These are phyloP conservation scores for Eumacrocentrus americanus DNA, from an alignment of 2,888 invertebrate species.

Conservation along the genomic window DNA sequence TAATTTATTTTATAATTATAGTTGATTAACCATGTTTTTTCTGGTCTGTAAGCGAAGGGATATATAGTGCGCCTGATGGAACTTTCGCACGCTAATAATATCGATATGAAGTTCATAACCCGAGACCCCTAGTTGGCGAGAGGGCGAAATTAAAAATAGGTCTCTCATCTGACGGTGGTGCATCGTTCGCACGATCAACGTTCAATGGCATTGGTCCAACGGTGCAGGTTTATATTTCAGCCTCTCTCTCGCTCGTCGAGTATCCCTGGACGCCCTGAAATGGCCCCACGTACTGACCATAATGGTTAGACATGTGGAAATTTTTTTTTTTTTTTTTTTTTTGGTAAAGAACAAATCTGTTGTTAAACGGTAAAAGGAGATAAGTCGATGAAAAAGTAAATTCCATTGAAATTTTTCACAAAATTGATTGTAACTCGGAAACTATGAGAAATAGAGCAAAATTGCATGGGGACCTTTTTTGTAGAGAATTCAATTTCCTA, in stretches of 20 bases:
- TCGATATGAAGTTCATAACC: not conserved
- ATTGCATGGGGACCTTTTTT: not conserved
- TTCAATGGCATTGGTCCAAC: conserved; percentile 42
- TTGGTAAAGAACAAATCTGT: no score
- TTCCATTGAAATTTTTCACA: no score
- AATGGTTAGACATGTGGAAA: not conserved
- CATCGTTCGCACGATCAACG: conserved; percentile 38
- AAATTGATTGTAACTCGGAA: no score
- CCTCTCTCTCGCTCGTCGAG: not conserved
- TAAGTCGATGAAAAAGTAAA: no score
- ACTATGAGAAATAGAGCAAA: no score
- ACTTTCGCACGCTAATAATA: not conserved
- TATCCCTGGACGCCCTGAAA: not conserved
- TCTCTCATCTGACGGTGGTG: conserved; percentile 28
- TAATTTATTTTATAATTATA: no score
- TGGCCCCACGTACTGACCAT: not conserved
- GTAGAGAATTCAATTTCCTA: not conserved
- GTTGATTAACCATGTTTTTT: no score
- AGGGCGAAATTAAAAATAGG: conserved; percentile 40
- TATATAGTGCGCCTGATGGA: no score
- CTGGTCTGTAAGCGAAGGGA: no score
- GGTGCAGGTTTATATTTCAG: conserved; percentile 8
- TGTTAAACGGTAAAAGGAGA: no score
- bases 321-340: not conserved
- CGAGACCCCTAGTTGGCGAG: not conserved